A percentile compares a stretch with the other conserved stretches of the same genome.
Conservation (phyloP, 1,140 invertebrate genomes). For the Drosophila rufa region DNA sequence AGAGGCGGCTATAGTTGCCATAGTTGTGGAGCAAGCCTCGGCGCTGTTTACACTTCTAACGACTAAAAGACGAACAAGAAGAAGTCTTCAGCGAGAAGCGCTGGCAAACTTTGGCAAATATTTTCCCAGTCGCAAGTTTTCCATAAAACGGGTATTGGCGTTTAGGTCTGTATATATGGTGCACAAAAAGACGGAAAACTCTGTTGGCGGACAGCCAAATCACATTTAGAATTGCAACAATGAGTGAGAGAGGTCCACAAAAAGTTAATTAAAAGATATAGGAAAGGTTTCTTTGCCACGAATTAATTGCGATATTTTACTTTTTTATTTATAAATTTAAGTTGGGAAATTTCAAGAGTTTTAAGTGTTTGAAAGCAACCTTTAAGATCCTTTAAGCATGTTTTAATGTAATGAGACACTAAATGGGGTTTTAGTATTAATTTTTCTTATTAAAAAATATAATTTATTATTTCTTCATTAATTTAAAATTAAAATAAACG, state of each 20-base stretch:
- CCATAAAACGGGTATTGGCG: slow-evolving; percentile 29
- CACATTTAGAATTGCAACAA: slow-evolving; percentile 2
- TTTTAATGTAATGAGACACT: no score
- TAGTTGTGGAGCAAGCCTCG: slow-evolving; percentile 18
- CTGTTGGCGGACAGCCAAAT: slow-evolving; percentile 10
- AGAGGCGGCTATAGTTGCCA: slow-evolving; percentile 24
- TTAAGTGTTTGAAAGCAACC: background rate
- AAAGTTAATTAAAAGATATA: slow-evolving; percentile 4
- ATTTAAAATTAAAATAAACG: no score
- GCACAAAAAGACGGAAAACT: background rate
- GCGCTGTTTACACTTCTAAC: slow-evolving; percentile 59
- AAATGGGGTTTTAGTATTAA: background rate
- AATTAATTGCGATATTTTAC: background rate
- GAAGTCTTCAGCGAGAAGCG: slow-evolving; percentile 4
- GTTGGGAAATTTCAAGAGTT: background rate
- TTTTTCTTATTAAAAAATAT: background rate
- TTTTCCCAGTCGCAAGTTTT: slow-evolving; percentile 51
- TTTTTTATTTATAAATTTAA: no score
- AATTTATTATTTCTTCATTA: no score
- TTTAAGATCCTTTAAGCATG: no score
- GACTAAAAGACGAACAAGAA: slow-evolving; percentile 41
- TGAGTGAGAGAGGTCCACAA: background rate
- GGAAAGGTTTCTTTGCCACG: background rate
- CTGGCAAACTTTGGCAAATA: slow-evolving; percentile 29
- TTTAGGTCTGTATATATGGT: slow-evolving; percentile 8